Percentiles rank a stretch among this genome's conserved stretches.
These are phyloP conservation scores for Palythoa caribaeorum DNA, from an alignment of 92 coral and sea anemone genomes.

Conservation along the genomic window DNA sequence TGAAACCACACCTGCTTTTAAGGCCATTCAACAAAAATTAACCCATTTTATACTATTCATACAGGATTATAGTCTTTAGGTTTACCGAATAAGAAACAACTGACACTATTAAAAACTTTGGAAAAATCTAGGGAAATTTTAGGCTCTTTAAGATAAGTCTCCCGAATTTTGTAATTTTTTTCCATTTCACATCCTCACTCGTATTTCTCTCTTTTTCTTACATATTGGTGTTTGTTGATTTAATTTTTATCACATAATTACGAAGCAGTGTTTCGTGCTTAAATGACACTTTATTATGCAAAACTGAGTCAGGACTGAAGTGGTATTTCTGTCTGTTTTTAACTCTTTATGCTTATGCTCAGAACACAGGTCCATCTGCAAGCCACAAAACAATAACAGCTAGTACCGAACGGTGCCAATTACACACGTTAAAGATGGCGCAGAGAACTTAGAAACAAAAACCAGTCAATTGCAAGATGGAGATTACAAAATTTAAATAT, in stretches of 20 bases:
- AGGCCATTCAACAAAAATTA: constrained; percentile 67
- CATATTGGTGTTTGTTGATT: constrained; percentile 4
- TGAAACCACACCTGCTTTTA: constrained; percentile 67
- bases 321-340: not conserved
- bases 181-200: not conserved
- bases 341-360: not conserved
- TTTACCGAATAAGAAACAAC: not conserved
- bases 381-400: not conserved
- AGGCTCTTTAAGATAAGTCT: not conserved
- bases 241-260: not conserved
- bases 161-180: not conserved
- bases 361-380: constrained; percentile 37
- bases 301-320: not conserved
- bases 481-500: not conserved
- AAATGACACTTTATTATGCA: constrained; percentile 36
- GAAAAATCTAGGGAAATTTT: not conserved
- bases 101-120: not conserved
- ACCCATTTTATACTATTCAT: constrained; percentile 30
- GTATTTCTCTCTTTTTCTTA: not conserved
- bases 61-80: not conserved
- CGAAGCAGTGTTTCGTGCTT: constrained; percentile 24
- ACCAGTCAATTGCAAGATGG: constrained; percentile 26
- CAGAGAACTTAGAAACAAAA: not conserved
- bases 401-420: not conserved
- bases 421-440: constrained; percentile 22